Evolutionary conservation across 2,113 vertebrate genomes (phyloP).

Genomic region (Callipepla californica): DNA sequence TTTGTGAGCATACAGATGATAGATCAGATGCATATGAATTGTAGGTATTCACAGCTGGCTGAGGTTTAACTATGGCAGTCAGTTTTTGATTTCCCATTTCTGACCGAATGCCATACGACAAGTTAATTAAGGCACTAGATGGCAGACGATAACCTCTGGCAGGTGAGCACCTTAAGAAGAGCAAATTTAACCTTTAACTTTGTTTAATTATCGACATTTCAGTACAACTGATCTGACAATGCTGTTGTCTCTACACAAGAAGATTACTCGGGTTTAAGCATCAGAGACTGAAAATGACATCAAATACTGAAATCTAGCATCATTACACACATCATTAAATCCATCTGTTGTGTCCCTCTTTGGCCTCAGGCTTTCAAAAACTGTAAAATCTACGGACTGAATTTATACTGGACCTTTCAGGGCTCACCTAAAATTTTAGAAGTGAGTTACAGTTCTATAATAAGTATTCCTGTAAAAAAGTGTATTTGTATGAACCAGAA

Average conservation of each 20-base stretch:
- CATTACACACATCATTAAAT: neutral
- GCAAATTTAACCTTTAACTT: neutral
- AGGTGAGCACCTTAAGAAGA: conserved; percentile 82
- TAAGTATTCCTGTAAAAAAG: neutral
- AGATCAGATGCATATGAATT: conserved; percentile 64
- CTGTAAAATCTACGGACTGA: neutral
- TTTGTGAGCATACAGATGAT: conserved; percentile 71
- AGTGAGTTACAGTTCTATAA: neutral
- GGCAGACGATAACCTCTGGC: conserved; percentile 91
- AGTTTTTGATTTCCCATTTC: conserved; percentile 90
- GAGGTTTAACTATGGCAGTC: conserved; percentile 93
- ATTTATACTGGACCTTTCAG: neutral
- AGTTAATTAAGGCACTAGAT: conserved; percentile 94
- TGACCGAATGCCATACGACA: conserved; percentile 89
- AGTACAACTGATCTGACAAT: neutral
- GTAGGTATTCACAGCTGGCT: conserved; percentile 80
- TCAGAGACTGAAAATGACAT: neutral
- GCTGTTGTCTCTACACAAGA: neutral
- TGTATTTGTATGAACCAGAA: neutral
- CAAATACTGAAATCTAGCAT: neutral
- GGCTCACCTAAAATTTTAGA: neutral
- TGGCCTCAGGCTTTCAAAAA: neutral
- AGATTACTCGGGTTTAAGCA: neutral
- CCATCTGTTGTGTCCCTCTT: neutral
- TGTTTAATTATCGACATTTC: neutral